These are phyloP conservation scores for Eupithecia pulchellata DNA, from an alignment of 2,888 invertebrate genomes.

Conservation along the genomic window DNA sequence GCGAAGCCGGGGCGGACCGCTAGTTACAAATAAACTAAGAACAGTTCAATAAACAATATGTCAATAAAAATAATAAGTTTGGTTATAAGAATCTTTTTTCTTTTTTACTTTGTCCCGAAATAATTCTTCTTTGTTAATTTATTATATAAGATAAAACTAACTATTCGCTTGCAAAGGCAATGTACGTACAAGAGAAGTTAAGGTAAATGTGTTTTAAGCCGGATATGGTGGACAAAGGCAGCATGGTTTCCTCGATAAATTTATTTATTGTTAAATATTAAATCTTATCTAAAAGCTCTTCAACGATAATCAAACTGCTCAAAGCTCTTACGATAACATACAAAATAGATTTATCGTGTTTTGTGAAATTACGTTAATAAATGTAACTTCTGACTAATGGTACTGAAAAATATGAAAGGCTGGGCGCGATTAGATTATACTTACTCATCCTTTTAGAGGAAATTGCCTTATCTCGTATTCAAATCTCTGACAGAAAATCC, in stretches of 20 bases:
- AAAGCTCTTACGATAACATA: slow-evolving; percentile 12
- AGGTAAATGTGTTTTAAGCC: not conserved
- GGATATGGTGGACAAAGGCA: not conserved
- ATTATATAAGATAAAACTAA: too few relatives aligned
- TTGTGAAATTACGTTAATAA: slow-evolving; percentile 37
- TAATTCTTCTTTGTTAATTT: not conserved
- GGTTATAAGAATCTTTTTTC: too few relatives aligned
- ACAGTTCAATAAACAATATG: too few relatives aligned
- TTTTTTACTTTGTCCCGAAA: not conserved
- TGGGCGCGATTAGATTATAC: slow-evolving; percentile 62
- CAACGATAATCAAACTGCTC: slow-evolving; percentile 6
- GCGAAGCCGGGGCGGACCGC: too few relatives aligned
- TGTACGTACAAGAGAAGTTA: not conserved
- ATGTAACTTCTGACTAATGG: slow-evolving; percentile 51
- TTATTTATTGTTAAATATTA: not conserved
- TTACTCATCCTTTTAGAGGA: slow-evolving; percentile 61
- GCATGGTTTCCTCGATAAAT: not conserved
- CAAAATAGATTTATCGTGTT: slow-evolving; percentile 23
- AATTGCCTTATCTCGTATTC: slow-evolving; percentile 60
- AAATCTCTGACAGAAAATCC: slow-evolving; percentile 48
- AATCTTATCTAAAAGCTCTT: slow-evolving; percentile 35
- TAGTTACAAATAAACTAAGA: too few relatives aligned
- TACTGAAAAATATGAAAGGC: slow-evolving; percentile 62
- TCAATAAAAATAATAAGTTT: too few relatives aligned
- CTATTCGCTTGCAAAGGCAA: not conserved